Percentiles rank a stretch among this genome's conserved stretches.
Conservation (phyloP, 2,888 invertebrate genomes). For the Drosophila neonasuta region DNA sequence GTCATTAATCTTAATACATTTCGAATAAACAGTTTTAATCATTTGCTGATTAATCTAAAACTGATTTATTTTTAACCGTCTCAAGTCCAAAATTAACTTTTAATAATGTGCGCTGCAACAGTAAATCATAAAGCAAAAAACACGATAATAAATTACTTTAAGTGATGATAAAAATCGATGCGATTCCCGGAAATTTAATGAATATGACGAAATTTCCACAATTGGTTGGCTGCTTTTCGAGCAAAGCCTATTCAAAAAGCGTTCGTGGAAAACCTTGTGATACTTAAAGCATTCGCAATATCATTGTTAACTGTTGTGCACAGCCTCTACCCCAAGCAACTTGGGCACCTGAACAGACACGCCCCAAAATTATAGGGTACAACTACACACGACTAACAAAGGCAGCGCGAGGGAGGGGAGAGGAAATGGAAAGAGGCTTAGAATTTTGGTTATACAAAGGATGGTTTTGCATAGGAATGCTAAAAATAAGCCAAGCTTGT, state of each 20-base stretch:
- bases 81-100: not conserved
- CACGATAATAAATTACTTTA: not conserved
- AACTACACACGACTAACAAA: slow-evolving; percentile 14
- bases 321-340: not conserved
- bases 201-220: not conserved
- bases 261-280: slow-evolving; percentile 12
- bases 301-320: slow-evolving; percentile 6
- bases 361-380: slow-evolving; percentile 53
- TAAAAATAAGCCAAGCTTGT: slow-evolving; percentile 47
- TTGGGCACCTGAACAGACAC: slow-evolving; percentile 18
- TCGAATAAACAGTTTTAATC: not conserved
- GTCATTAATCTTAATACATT: not conserved
- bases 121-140: not conserved
- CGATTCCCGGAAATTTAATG: slow-evolving; percentile 3
- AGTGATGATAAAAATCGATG: not conserved
- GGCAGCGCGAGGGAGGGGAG: not conserved
- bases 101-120: not conserved
- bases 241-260: slow-evolving; percentile 2
- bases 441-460: slow-evolving; percentile 42
- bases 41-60: not conserved
- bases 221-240: not conserved
- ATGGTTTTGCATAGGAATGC: slow-evolving; percentile 52
- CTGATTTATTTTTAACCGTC: not conserved
- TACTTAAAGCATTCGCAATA: slow-evolving; percentile 11
- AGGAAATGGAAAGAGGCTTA: slow-evolving; percentile 36